Evolutionary conservation across 1,140 invertebrate species (phyloP).

Genomic region (Trissolcus basalis): DNA sequence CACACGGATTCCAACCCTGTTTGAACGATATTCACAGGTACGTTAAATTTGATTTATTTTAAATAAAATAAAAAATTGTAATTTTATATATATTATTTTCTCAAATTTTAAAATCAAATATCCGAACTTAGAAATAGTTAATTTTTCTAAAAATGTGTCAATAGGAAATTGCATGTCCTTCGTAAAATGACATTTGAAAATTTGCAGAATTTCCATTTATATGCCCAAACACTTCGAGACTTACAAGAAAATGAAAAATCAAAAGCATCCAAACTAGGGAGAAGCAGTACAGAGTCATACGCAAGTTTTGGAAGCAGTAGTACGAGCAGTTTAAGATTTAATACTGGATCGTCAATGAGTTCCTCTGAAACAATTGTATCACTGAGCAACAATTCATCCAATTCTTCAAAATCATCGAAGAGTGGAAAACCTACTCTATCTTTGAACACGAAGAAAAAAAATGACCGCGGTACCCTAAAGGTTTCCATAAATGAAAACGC

Average conservation of each 20-base stretch:
- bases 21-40: conserved; percentile 83
- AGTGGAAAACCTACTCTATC: background rate
- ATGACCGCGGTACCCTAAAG: conserved; percentile 67
- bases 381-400: conserved; percentile 57
- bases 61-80: background rate
- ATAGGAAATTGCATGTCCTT: no score
- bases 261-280: conserved; percentile 56
- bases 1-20: conserved; percentile 81
- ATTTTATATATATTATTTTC: no score
- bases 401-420: conserved; percentile 63
- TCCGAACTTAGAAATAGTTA: no score
- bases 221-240: conserved; percentile 37
- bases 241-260: conserved; percentile 49
- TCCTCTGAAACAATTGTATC: conserved; percentile 63
- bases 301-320: conserved; percentile 60
- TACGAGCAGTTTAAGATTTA: conserved; percentile 60
- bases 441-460: conserved; percentile 63
- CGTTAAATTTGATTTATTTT: background rate
- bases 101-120: no score
- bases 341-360: conserved; percentile 68
- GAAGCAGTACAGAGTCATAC: conserved; percentile 66
- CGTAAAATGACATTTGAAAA: no score
- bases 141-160: no score
- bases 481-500: conserved; percentile 78
- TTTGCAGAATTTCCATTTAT: conserved; percentile 67